Conservation (phyloP, 1,140 invertebrate genomes). For the Zeugodacus cucurbitae region DNA sequence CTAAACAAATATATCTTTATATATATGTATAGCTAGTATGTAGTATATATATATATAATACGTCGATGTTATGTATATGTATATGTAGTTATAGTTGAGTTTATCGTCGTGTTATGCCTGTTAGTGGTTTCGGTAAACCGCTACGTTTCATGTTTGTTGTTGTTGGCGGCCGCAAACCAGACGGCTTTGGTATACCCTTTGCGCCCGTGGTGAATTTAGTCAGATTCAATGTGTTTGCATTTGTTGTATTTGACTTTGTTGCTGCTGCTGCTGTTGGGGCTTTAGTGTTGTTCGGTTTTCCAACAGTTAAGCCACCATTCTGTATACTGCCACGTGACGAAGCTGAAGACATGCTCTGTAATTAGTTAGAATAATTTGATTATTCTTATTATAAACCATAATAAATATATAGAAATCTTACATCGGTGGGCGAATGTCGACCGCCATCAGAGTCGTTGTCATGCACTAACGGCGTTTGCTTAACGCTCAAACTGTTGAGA, state of each 20-base stretch:
- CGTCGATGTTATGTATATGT: not conserved
- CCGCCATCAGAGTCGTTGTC: slow-evolving; percentile 43
- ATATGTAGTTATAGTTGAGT: not conserved
- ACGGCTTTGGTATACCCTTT: slow-evolving; percentile 62
- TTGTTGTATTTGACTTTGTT: slow-evolving; percentile 41
- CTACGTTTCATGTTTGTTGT: slow-evolving; percentile 59
- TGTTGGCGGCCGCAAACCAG: slow-evolving; percentile 57
- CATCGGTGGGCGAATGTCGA: slow-evolving; percentile 46
- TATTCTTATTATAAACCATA: not conserved
- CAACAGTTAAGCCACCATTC: slow-evolving; percentile 45
- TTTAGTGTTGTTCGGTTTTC: too few species aligned
- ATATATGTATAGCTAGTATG: not conserved
- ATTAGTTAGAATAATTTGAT: not conserved
- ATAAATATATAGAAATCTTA: slow-evolving; percentile 1
- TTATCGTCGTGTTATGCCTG: slow-evolving; percentile 47
- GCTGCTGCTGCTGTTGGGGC: not conserved
- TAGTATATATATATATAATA: not conserved
- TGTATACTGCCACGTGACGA: slow-evolving; percentile 60
- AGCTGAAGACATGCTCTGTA: slow-evolving; percentile 60
- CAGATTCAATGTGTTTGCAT: slow-evolving; percentile 50
- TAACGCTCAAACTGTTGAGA: slow-evolving; percentile 49
- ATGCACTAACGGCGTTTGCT: slow-evolving; percentile 46
- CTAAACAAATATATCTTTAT: too few species aligned
- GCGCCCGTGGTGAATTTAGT: slow-evolving; percentile 56
- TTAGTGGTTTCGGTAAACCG: slow-evolving; percentile 59